Evolutionary conservation across 2,113 vertebrate species (phyloP).

Genomic region (Erinaceus europaeus): DNA sequence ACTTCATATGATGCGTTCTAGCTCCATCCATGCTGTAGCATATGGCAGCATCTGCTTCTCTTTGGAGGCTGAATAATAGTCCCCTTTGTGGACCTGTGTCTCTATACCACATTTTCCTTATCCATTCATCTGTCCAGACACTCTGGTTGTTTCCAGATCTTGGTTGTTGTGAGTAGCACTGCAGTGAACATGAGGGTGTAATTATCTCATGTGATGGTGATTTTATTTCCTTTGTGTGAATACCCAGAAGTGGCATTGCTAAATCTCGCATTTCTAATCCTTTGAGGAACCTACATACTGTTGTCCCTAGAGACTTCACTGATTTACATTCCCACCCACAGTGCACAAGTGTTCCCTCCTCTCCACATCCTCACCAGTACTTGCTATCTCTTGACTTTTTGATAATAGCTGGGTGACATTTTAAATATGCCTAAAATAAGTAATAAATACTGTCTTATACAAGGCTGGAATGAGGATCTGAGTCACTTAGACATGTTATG

Average conservation of each 20-base stretch:
- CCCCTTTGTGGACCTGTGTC: not conserved
- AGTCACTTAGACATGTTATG: not conserved
- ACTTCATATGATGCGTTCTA: not conserved
- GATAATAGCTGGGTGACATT: not conserved
- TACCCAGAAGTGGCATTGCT: not conserved
- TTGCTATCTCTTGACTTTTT: not conserved
- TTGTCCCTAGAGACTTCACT: not conserved
- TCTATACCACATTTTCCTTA: too few relatives aligned
- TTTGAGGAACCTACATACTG: not conserved
- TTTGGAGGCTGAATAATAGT: not conserved
- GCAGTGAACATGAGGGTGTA: too few relatives aligned
- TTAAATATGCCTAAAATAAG: not conserved
- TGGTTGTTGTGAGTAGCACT: too few relatives aligned
- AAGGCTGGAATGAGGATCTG: not conserved
- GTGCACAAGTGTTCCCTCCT: not conserved
- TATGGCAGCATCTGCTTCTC: not conserved
- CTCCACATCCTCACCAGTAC: not conserved
- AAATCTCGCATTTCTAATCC: not conserved
- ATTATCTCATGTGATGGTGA: too few relatives aligned
- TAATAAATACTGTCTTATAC: not conserved
- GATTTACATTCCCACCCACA: not conserved
- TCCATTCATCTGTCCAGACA: too few relatives aligned
- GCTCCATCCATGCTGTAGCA: not conserved
- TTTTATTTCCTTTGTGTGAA: not conserved
- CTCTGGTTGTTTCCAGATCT: too few relatives aligned